Conservation (phyloP, 1,140 invertebrate species). For the Phenacoccus solenopsis region DNA sequence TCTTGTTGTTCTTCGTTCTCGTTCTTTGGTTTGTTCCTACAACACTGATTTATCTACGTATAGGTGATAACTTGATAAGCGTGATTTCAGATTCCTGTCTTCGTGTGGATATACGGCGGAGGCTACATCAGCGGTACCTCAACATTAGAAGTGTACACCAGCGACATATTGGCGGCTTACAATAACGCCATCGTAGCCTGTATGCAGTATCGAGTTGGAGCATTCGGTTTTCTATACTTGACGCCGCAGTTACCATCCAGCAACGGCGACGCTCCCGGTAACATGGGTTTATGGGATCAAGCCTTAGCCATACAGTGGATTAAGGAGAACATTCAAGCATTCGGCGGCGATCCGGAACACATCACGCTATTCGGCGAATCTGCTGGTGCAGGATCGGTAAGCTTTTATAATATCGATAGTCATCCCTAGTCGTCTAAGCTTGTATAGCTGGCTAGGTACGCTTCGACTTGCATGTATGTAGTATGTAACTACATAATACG, state of each 20-base stretch:
- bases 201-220: conserved; percentile 79
- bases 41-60: no score
- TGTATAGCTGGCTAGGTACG: no score
- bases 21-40: no score
- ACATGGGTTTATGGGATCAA: conserved; percentile 83
- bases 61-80: no score
- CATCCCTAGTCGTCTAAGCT: no score
- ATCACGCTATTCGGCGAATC: conserved; percentile 93
- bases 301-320: conserved; percentile 83
- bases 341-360: conserved; percentile 82
- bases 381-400: conserved; percentile 74
- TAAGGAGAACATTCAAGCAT: conserved; percentile 75
- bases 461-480: no score
- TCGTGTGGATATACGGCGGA: conserved; percentile 88
- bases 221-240: conserved; percentile 81
- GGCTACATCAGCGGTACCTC: conserved; percentile 84
- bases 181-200: conserved; percentile 75
- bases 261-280: conserved; percentile 44
- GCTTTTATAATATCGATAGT: no score
- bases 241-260: conserved; percentile 27
- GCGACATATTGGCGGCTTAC: conserved; percentile 65
- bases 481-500: no score
- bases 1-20: no score
- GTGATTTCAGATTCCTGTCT: conserved; percentile 49
- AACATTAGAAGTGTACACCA: conserved; percentile 79